Conservation (phyloP, 2,888 invertebrate species). For the Lottia scabra region DNA sequence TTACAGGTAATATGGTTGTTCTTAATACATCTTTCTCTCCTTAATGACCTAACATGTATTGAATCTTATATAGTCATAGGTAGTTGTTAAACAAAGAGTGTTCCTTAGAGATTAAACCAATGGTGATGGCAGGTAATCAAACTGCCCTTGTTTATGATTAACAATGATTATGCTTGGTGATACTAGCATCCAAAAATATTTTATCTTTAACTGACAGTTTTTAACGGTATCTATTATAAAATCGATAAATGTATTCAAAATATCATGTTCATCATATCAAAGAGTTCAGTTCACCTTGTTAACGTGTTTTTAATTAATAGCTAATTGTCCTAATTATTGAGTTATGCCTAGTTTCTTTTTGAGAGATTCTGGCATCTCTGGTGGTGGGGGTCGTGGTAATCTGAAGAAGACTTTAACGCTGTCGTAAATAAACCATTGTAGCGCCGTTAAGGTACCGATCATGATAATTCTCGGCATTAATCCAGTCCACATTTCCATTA, state of each 20-base stretch:
- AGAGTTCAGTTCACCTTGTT: neutral
- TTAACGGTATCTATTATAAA: no score
- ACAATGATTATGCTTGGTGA: no score
- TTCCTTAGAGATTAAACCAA: no score
- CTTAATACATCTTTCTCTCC: no score
- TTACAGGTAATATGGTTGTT: no score
- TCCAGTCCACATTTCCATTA: constrained; percentile 82
- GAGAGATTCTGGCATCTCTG: constrained; percentile 87
- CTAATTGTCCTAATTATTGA: constrained; percentile 1
- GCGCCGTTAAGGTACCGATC: constrained; percentile 93
- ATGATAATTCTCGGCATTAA: constrained; percentile 87
- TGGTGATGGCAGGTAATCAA: no score
- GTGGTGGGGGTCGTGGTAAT: constrained; percentile 95
- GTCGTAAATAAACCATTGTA: constrained; percentile 94
- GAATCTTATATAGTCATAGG: no score
- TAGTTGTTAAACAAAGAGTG: no score
- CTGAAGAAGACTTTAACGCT: constrained; percentile 83
- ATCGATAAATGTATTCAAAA: neutral
- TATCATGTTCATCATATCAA: neutral
- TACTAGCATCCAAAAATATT: no score
- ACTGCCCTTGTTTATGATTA: no score
- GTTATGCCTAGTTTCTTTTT: constrained; percentile 54
- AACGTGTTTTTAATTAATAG: neutral
- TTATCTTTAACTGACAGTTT: no score
- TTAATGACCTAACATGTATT: no score